Percentiles rank a stretch among this genome's conserved stretches.
Conservation (phyloP, 2,888 invertebrate species). For the Netelia inedita region DNA sequence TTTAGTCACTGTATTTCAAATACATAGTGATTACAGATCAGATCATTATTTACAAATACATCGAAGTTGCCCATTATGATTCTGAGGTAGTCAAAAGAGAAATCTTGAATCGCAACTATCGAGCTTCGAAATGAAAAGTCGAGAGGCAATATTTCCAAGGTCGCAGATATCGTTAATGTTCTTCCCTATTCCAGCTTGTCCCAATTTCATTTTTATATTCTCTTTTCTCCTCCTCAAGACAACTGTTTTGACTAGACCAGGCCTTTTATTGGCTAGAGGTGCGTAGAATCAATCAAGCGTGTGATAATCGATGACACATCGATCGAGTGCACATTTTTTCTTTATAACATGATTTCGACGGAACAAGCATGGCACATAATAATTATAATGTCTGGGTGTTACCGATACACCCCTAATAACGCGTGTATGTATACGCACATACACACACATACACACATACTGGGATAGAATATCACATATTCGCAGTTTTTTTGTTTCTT, state of each 20-base stretch:
- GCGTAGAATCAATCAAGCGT: slow-evolving; percentile 52
- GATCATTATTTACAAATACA: slow-evolving; percentile 68
- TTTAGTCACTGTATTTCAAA: slow-evolving; percentile 66
- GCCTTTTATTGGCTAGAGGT: slow-evolving; percentile 49
- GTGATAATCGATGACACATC: slow-evolving; percentile 46
- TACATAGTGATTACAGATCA: slow-evolving; percentile 65
- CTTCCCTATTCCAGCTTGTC: not conserved
- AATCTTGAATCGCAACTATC: slow-evolving; percentile 47
- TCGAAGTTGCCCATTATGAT: slow-evolving; percentile 48
- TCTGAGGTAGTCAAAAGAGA: slow-evolving; percentile 64
- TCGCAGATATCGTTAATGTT: slow-evolving; percentile 6
- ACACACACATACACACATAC: slow-evolving; percentile 22
- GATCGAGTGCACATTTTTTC: slow-evolving; percentile 53
- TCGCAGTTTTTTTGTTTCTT: slow-evolving; percentile 44
- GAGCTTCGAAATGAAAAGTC: slow-evolving; percentile 7
- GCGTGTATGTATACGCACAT: not conserved
- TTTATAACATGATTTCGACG: slow-evolving; percentile 48
- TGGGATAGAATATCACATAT: slow-evolving; percentile 64
- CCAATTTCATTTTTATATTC: slow-evolving; percentile 8
- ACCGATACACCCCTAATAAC: slow-evolving; percentile 46
- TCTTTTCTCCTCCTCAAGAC: slow-evolving; percentile 40
- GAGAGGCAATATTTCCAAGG: slow-evolving; percentile 22
- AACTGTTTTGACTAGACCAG: slow-evolving; percentile 66
- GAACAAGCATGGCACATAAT: slow-evolving; percentile 67
- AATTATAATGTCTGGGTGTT: slow-evolving; percentile 50